Evolutionary conservation across 2,888 invertebrate species (phyloP), one percentile per base, ranked within the genome.

Genomic region (Brachyptera putata): DNA sequence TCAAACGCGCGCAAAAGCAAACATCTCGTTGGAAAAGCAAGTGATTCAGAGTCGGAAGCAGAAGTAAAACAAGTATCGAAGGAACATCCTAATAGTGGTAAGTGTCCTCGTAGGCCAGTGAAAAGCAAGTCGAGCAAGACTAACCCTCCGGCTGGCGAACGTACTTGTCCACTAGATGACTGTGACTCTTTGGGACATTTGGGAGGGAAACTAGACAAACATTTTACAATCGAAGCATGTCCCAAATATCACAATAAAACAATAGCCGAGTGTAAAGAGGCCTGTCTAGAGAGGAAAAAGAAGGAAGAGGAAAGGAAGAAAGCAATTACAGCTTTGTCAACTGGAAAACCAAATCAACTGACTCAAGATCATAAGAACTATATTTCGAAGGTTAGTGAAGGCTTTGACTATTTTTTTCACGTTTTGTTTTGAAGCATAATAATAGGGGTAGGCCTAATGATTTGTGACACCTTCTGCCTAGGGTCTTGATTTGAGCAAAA

Each of bases 221-320:
- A 97, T 76, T 92, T 94, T 73, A 90, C 94, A 1, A 81, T 91
- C 63, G 91, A 94, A 73, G 92, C 93, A 21, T 97, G 97, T 70
- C 96, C 96, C 1, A 72, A 86, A 57, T 97, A 90, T 77, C 96
- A 96, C 76, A 94, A 95, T 75, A 85, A 85, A 67, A 84, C 87
- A 7, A 81, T 85, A 22, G 83, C 84, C 55, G 84, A 86, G 68
- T 89, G 91, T 70, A 77, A 77, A 75, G 80, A 80, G 14, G 80
- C 78, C 66, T 71, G 74, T 56, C 72, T 74, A 48, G 86, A 85
- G 60, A 76, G 82, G 37, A 82, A 78, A 66, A 79, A 80, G 64
- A 79, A 78, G 21, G 85, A 80, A 68, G 84, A 79, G 50, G 78
- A 77, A 66, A 77, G 79, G 1, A 78, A 76, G 65, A 80, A 79